Percentiles rank a stretch among this genome's conserved stretches.
phyloP scores from a whole-genome alignment of 2,797 vertebrate genomes.

The Neostethus bicornis region DNA sequence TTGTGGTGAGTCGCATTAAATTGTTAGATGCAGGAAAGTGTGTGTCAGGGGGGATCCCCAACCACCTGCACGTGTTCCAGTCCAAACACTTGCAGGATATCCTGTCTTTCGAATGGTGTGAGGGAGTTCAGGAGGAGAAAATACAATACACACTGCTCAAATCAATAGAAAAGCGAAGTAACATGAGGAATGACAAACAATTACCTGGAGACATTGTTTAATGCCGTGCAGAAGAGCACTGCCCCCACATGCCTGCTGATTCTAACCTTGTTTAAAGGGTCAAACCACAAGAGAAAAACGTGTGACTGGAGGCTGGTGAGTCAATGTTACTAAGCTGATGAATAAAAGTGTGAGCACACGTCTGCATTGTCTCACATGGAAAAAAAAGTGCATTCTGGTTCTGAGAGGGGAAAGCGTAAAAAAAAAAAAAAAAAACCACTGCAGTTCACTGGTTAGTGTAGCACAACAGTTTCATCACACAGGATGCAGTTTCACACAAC shows the following conservation, averaged over 20 bases:
- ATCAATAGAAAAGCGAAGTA: constrained; percentile 26
- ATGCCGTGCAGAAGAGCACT: constrained; percentile 24
- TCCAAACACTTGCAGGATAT: constrained; percentile 60
- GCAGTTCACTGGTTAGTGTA: constrained; percentile 29
- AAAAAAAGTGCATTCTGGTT: constrained; percentile 22
- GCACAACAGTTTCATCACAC: constrained; percentile 20
- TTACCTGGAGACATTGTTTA: constrained; percentile 41
- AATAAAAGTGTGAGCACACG: constrained; percentile 55
- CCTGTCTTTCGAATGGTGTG: constrained; percentile 52
- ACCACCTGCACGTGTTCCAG: constrained; percentile 55
- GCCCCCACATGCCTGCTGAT: constrained; percentile 35
- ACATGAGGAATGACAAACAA: constrained; percentile 53
- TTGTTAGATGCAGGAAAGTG: constrained; percentile 30
- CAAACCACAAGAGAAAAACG: constrained; percentile 61
- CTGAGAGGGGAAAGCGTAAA: no score
- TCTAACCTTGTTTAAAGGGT: constrained; percentile 63
- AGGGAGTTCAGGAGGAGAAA: not conserved
- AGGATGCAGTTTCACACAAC: not conserved
- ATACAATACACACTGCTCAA: constrained; percentile 18
- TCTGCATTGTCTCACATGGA: constrained; percentile 33
- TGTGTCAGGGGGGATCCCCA: constrained; percentile 25
- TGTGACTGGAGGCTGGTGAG: constrained; percentile 67
- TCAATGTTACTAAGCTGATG: constrained; percentile 60
- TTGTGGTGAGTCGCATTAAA: constrained; percentile 9
- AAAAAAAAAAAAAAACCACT: constrained; percentile 37